Evolutionary conservation across 1,140 invertebrate species (phyloP), one percentile per base, ranked within the genome.

Genomic region (Holcopasites calliopsidis): DNA sequence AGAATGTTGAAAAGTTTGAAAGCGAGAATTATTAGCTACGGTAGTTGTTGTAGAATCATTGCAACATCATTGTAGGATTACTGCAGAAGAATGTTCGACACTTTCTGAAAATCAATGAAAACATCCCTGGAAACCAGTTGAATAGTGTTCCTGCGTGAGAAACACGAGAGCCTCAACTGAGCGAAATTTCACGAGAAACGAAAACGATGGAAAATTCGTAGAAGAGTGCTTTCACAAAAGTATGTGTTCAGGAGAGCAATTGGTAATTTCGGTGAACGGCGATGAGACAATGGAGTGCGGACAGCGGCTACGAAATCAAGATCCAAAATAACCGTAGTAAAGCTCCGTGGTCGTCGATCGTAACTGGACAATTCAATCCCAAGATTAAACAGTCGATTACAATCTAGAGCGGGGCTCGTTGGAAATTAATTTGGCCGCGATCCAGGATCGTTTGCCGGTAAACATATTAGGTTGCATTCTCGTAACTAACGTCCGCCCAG

Each of bases 361-460:
- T 23, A 3, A 33, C 5, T 42, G 42, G 57, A 62, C 57, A 23
- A 72, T 72, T 72, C 69, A 62, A 72, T 72, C 69, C 58, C 21
- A 42, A 72, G 69, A 72, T 72, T 72, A 72, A 72, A 72, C 69
- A 62, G 58, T 72, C 69, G 69, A 72, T 72, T 62, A 62, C 33
- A 72, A 62, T 62, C 50, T 60, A 23, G 18, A 49, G 58, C 58
- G 69, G 21, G 21, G 40, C 69, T 72, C 58, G 69, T 72, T 72
- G 18, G 57, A 72, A 72, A 72, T 72, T 72, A 72, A 72, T 72
- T 72, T 72, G 69, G 69, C 69, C 16, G n/a, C 23, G 44, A 18
- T 38, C 69, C 69, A 72, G 52, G 62, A 50, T 72, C 69, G 33
- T 52, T 10, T 13, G 31, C 58, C 31, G 69, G 69, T 72, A 72